A percentile compares a stretch with the other conserved stretches of the same genome.
Conservation (phyloP, 1,140 invertebrate genomes). For the Diuraphis noxia region DNA sequence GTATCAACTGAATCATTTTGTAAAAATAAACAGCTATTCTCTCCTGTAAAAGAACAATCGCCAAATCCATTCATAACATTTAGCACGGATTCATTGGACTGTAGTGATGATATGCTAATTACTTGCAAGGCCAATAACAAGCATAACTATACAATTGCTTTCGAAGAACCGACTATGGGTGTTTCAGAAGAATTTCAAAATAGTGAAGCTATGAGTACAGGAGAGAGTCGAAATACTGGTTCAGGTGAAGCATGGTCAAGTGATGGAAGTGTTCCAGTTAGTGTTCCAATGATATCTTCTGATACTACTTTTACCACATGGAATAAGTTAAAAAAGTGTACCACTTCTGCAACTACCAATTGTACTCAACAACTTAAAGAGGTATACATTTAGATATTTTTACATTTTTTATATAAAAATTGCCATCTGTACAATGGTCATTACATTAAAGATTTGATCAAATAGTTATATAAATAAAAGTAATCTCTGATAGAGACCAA, state of each 20-base stretch:
- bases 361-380: slow-evolving; percentile 70
- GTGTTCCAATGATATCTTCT: slow-evolving; percentile 73
- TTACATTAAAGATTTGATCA: no score
- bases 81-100: slow-evolving; percentile 87
- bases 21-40: slow-evolving; percentile 86
- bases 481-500: no score
- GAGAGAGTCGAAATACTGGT: slow-evolving; percentile 46
- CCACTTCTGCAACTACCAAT: slow-evolving; percentile 61
- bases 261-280: slow-evolving; percentile 37
- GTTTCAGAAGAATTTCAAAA: slow-evolving; percentile 77
- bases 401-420: not conserved
- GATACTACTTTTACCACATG: slow-evolving; percentile 80
- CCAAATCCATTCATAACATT: slow-evolving; percentile 73
- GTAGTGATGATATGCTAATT: slow-evolving; percentile 80
- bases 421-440: not conserved
- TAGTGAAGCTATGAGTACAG: slow-evolving; percentile 54
- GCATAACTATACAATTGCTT: slow-evolving; percentile 92
- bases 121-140: slow-evolving; percentile 90
- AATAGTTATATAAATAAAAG: no score
- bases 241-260: slow-evolving; percentile 47
- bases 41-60: slow-evolving; percentile 81
- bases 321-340: slow-evolving; percentile 74
- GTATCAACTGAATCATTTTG: slow-evolving; percentile 69
- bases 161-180: slow-evolving; percentile 85
- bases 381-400: slow-evolving; percentile 70